These are phyloP conservation scores for Puntigrus tetrazona DNA, from an alignment of 2,113 vertebrate genomes.

Conservation along the genomic window DNA sequence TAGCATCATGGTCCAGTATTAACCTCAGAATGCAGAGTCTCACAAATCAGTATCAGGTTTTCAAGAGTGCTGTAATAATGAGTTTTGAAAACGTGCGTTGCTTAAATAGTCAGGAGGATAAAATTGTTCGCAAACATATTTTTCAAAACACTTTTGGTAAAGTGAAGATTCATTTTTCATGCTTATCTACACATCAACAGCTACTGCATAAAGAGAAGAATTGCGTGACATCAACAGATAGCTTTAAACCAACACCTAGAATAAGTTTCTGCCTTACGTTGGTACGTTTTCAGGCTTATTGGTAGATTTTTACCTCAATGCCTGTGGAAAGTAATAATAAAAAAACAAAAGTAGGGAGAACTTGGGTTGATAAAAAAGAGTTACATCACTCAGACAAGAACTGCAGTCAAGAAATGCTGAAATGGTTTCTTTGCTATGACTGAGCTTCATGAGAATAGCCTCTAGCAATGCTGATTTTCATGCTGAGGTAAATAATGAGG, in stretches of 20 bases:
- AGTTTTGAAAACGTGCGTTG: background rate
- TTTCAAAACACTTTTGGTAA: background rate
- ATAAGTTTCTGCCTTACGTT: background rate
- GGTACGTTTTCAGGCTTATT: slow-evolving; percentile 8
- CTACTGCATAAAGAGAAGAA: background rate
- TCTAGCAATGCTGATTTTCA: slow-evolving; percentile 24
- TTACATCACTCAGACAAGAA: slow-evolving; percentile 21
- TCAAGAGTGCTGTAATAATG: background rate
- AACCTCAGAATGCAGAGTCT: background rate
- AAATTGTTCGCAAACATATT: background rate
- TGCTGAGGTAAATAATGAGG: slow-evolving; percentile 25
- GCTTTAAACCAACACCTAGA: background rate
- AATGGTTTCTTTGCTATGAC: background rate
- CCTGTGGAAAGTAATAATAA: slow-evolving; percentile 12
- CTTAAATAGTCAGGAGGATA: background rate
- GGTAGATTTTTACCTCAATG: background rate
- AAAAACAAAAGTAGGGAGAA: slow-evolving; percentile 12
- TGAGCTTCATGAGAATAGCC: slow-evolving; percentile 16
- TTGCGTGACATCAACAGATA: background rate
- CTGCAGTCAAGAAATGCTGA: slow-evolving; percentile 2
- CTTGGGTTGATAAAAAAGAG: background rate
- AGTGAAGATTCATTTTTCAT: slow-evolving; percentile 1
- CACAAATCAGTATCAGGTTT: background rate
- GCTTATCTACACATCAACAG: background rate
- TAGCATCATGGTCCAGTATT: background rate